Percentiles rank a stretch among this genome's conserved stretches.
Evolutionary conservation across 2,113 vertebrate genomes (phyloP).

Genomic region (mouse (Mus musculus)): DNA sequence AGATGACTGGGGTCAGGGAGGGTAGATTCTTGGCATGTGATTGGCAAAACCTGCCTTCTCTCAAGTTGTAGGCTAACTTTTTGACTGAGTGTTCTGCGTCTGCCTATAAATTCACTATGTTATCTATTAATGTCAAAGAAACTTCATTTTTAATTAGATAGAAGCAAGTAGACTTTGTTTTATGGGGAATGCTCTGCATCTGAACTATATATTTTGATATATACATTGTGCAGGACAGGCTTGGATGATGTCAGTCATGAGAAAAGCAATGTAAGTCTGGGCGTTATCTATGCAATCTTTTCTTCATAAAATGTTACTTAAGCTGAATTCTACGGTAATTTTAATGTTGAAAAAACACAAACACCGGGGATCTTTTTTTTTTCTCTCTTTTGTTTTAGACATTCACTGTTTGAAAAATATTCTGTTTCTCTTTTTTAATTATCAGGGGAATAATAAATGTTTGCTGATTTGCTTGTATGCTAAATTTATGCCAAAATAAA

Average conservation of each 20-base stretch:
- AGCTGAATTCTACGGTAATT: constrained; percentile 72
- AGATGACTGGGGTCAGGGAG: constrained; percentile 89
- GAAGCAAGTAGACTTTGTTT: constrained; percentile 86
- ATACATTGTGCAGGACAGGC: constrained; percentile 78
- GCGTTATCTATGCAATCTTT: constrained; percentile 72
- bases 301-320: constrained; percentile 76
- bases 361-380: constrained; percentile 39
- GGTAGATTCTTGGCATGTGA: constrained; percentile 90
- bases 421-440: constrained; percentile 70
- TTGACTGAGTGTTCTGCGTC: constrained; percentile 88
- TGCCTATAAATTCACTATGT: constrained; percentile 90
- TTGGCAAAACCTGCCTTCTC: constrained; percentile 91
- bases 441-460: constrained; percentile 75
- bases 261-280: constrained; percentile 80
- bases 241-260: constrained; percentile 84
- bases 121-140: constrained; percentile 90
- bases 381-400: neutral
- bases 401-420: constrained; percentile 67
- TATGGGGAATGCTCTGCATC: constrained; percentile 82
- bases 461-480: constrained; percentile 82
- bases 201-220: constrained; percentile 81
- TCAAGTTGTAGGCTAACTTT: constrained; percentile 92
- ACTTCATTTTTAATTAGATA: constrained; percentile 90
- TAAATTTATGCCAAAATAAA: constrained; percentile 85
- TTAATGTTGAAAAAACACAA: constrained; percentile 72